Evolutionary conservation across 2,797 vertebrate species (phyloP), one percentile per base, ranked within the genome.

Genomic region (Scolopax bukidnonensis): DNA sequence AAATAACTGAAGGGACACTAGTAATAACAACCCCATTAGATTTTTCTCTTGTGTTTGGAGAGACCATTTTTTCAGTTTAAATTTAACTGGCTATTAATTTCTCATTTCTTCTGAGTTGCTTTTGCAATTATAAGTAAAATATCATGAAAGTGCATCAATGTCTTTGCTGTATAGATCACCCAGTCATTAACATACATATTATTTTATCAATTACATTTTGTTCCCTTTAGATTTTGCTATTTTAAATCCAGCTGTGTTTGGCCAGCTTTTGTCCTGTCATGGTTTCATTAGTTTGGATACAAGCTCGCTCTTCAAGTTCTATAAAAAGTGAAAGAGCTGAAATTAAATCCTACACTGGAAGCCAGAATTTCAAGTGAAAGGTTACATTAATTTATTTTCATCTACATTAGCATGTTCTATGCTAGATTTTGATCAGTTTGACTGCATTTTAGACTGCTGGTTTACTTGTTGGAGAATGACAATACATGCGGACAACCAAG

Each of bases 301-400:
- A 61, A 65, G 24, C 36, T 77, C 18, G 60, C 38, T 53, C 10
- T 79, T 76, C 54, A 63, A 80, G 10, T 80, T 93, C 88, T 84
- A 92, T 70, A 68, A 90, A 92, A 92, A 68, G 40, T 41, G 56
- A 96, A 81, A 45, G 4, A 21, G 13, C 18, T 84, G 30, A 70
- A 87, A 87, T 87, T 83, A 65, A 41, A 89, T 67, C 32, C 23
- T 77, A 78, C 32, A 78, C 32, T 89, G 27, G 61, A 94, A 83
- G 33, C n/a, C 41, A 43, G 33, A 51, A 75, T 59, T 48, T 16
- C 24, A 80, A 84, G 41, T 57, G 36, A 68, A 91, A 87, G 23
- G 27, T 69, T 88, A 53, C 8, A 60, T 21, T 78, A 84, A 47
- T 89, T 93, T 56, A 86, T 63, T 96, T 94, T 91, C 59, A 86